Base-by-base conservation (phyloP, 1,140 invertebrate genomes). In the Arctopsyche grandis region DNA sequence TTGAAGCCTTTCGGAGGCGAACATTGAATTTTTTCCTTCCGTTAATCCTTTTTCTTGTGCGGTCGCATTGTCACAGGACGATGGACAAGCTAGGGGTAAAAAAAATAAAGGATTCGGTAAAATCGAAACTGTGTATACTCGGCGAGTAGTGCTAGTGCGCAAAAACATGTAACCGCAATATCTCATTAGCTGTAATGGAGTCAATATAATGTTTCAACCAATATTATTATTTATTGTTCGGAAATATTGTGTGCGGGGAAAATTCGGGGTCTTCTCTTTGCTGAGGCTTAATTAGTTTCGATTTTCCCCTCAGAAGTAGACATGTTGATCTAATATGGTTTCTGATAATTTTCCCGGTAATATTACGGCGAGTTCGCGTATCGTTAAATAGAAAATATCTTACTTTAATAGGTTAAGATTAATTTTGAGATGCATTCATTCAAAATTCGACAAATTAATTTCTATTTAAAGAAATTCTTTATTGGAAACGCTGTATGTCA, bases 21-120 rank as follows among this genome's bases (percentile, higher is more conserved):
- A 66, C 24, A 29, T 66, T 66, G 22, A 66, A 66, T 66, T 66
- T 66, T 66, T 66, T 66, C 10, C 16, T 10, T 4, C 5, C 21
- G 63, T 66, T 66, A 66, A 66, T 66, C 63, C 63, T 66, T 66
- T 66, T 66, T 66, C 63, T 66, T 66, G 63, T 66, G 63, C 63
- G 63, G 63, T 66, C 63, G 63, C 63, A 66, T 66, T 66, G 63
- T 66, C 63, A 22, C 24, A 19, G n/a, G 26, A 9, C 10, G 14
- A 26, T 19, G 24, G 63, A 22, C 3, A 22, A 4, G 24, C 24
- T 4, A 38, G 7, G 7, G 7, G 7, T 4, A 38, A 38, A 38
- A 38, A 66, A 26, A 29, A 66, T 26, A 24, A 19, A 66, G 24
- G 24, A 66, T 66, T 66, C 63, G 24, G 22, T 14, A 29, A 66